Percentiles rank a stretch among this genome's conserved stretches.
Conservation (phyloP, 2,888 invertebrate species). For the Drosophila fulvimacula region DNA sequence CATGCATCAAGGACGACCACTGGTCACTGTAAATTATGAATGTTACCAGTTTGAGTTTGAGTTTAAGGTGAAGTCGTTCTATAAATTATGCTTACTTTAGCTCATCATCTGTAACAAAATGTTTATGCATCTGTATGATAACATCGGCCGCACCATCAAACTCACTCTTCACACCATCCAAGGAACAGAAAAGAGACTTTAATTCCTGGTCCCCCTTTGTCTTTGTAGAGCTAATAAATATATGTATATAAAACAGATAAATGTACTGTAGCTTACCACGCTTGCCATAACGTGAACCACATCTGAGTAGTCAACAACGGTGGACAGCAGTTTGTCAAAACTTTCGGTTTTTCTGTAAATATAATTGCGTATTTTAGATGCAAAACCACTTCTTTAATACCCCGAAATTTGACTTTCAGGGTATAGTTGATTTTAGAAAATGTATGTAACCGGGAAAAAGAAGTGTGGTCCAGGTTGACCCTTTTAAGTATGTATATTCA, state of each 20-base stretch:
- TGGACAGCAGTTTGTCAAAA: conserved; percentile 81
- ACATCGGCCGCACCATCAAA: conserved; percentile 87
- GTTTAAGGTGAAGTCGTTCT: background rate
- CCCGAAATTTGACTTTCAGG: background rate
- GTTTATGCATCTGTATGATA: conserved; percentile 88
- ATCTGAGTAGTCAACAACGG: conserved; percentile 83
- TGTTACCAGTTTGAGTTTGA: background rate
- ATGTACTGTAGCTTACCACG: conserved; percentile 60
- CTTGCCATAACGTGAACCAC: conserved; percentile 78
- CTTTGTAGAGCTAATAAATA: conserved; percentile 50
- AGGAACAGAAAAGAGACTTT: conserved; percentile 82
- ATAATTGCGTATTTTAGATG: background rate
- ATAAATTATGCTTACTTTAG: conserved; percentile 79
- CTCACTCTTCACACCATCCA: conserved; percentile 87
- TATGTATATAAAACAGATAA: background rate
- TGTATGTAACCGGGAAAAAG: background rate
- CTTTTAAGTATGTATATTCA: no score
- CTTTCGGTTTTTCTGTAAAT: conserved; percentile 81
- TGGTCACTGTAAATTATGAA: conserved; percentile 84
- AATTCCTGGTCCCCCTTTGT: conserved; percentile 79
- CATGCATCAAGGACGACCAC: conserved; percentile 88
- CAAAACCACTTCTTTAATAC: background rate
- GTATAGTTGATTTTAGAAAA: background rate
- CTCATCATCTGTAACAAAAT: conserved; percentile 87
- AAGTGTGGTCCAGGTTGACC: background rate